phyloP scores from a whole-genome alignment of 2,797 vertebrate genomes.

The Danio jaintianensis region DNA sequence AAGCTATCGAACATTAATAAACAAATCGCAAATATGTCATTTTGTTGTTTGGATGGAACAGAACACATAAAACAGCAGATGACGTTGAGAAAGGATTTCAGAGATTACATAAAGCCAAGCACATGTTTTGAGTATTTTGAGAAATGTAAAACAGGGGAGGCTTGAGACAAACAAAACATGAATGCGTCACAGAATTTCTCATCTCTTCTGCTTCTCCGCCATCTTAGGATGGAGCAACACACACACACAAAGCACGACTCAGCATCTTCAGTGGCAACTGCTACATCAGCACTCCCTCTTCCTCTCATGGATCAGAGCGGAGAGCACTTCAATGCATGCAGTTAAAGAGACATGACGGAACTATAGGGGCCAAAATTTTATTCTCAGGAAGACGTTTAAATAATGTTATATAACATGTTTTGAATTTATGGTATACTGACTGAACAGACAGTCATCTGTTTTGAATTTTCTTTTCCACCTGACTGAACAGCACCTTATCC shows the following conservation, averaged over 20 bases:
- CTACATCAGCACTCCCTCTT: slow-evolving; percentile 48
- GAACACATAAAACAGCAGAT: background rate
- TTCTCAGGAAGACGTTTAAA: background rate
- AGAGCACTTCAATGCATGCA: slow-evolving; percentile 1
- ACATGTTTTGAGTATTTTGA: background rate
- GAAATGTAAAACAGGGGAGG: slow-evolving; percentile 8
- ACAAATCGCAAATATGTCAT: background rate
- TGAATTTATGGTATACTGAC: background rate
- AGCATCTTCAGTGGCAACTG: slow-evolving; percentile 48
- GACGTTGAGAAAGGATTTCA: background rate
- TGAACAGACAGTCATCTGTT: background rate
- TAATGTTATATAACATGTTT: background rate
- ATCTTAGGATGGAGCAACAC: slow-evolving; percentile 38
- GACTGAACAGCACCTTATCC: background rate
- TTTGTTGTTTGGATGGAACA: background rate
- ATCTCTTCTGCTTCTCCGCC: slow-evolving; percentile 50
- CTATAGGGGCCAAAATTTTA: background rate
- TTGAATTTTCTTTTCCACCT: background rate
- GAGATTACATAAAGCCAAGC: slow-evolving; percentile 10
- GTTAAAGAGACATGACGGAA: background rate
- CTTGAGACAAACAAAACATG: slow-evolving; percentile 20
- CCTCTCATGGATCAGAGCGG: slow-evolving; percentile 29
- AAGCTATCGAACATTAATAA: background rate
- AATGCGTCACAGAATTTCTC: slow-evolving; percentile 33
- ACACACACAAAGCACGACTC: slow-evolving; percentile 39